phyloP scores from a whole-genome alignment of 2,888 invertebrate genomes.

The Drosophila atroscutellata region DNA sequence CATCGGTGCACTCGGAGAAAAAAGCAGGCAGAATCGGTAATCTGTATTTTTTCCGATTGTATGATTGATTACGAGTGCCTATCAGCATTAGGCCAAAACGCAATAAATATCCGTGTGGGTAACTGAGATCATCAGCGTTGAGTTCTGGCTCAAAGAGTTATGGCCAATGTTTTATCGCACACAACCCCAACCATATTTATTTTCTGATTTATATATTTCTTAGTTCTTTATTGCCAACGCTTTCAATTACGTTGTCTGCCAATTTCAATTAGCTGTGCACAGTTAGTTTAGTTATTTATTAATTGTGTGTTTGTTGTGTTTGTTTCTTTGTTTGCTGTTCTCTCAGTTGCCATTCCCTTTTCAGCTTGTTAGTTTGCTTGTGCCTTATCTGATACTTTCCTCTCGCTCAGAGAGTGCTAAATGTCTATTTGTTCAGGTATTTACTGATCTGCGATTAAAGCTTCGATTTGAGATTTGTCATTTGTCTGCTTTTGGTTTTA shows the following conservation, averaged over 20 bases:
- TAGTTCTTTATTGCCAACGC: background rate
- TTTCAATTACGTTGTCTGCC: no score
- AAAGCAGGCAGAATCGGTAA: background rate
- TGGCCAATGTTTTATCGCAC: background rate
- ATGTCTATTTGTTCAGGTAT: background rate
- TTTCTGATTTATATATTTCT: background rate
- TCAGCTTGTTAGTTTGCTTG: background rate
- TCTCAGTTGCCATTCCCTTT: background rate
- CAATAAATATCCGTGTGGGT: slow-evolving; percentile 6
- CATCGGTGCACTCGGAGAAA: slow-evolving; percentile 2
- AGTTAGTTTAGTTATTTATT: slow-evolving; percentile 12
- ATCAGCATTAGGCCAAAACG: slow-evolving; percentile 16
- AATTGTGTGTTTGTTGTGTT: background rate
- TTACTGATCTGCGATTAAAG: background rate
- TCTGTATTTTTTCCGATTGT: background rate
- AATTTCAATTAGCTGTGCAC: slow-evolving; percentile 11
- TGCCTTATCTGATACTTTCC: background rate
- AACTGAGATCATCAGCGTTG: slow-evolving; percentile 1
- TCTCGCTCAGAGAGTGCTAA: background rate
- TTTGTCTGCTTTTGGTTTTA: background rate
- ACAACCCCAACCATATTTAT: background rate
- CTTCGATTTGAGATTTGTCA: background rate
- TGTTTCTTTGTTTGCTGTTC: background rate
- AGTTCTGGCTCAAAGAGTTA: background rate
- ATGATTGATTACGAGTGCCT: slow-evolving; percentile 38